A percentile compares a stretch with the other conserved stretches of the same genome.
phyloP scores from a whole-genome alignment of 2,797 vertebrate species.

The Cheirogaleus major region DNA sequence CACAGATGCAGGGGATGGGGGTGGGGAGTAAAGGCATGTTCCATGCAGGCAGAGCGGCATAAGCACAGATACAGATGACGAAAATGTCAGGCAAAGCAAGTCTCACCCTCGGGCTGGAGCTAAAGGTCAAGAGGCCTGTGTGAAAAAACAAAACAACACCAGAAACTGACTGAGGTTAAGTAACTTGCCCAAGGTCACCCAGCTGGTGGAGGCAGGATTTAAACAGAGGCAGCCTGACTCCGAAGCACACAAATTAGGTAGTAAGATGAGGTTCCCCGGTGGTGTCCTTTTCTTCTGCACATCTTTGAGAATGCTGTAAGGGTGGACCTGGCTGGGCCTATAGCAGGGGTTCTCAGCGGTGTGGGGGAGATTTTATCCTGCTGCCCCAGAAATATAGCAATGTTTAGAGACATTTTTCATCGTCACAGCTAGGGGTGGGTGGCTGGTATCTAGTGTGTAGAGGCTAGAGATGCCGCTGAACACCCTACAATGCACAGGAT shows the following conservation, averaged over 20 bases:
- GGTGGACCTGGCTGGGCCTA: neutral
- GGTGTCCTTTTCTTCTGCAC: neutral
- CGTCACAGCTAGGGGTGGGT: neutral
- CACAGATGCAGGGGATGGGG: neutral
- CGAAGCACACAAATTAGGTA: neutral
- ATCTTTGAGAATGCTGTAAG: neutral
- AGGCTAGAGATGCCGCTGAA: neutral
- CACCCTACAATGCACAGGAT: neutral
- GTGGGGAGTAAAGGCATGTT: neutral
- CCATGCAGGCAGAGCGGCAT: neutral
- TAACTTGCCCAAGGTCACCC: neutral
- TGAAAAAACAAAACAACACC: neutral
- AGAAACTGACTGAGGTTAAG: neutral
- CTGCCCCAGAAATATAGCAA: neutral
- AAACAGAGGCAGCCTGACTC: neutral
- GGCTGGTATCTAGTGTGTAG: neutral
- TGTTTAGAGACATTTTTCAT: neutral
- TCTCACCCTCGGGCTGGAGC: neutral
- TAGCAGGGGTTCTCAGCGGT: fast-evolving
- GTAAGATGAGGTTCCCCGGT: neutral
- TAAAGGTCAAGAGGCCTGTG: neutral
- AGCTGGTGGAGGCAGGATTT: neutral
- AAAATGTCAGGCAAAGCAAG: neutral
- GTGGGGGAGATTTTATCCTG: neutral
- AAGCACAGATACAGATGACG: neutral